Evolutionary conservation across 2,888 invertebrate species (phyloP).

Genomic region (Celastrina argiolus): DNA sequence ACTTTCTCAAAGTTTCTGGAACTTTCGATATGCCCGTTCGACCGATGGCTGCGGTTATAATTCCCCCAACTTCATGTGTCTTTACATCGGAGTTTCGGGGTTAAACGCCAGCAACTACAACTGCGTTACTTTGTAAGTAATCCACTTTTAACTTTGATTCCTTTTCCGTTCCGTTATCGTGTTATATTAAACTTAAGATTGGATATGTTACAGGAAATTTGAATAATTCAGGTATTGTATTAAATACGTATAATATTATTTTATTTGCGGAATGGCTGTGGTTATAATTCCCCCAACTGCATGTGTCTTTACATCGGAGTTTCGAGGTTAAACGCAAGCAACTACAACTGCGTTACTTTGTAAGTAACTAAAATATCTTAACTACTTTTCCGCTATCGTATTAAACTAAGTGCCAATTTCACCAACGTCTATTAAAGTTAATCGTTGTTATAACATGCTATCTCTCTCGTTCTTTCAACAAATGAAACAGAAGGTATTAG

Average conservation of each 20-base stretch:
- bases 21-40: slow-evolving; percentile 65
- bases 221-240: too few species aligned
- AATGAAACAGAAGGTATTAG: too few species aligned
- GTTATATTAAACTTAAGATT: background rate
- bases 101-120: background rate
- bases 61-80: slow-evolving; percentile 43
- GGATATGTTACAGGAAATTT: too few species aligned
- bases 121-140: background rate
- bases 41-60: slow-evolving; percentile 51
- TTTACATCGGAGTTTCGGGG: slow-evolving; percentile 29
- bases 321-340: background rate
- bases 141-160: background rate
- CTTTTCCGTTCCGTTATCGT: background rate
- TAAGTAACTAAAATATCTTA: background rate
- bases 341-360: background rate
- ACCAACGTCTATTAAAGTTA: too few species aligned
- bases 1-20: slow-evolving; percentile 56
- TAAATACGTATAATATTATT: too few species aligned
- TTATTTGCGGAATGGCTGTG: too few species aligned
- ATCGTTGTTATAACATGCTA: too few species aligned
- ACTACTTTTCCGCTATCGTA: background rate
- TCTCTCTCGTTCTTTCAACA: too few species aligned
- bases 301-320: slow-evolving; percentile 35
- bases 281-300: slow-evolving; percentile 51
- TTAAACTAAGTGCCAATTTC: too few species aligned